Percentiles rank a stretch among this genome's conserved stretches.
phyloP scores from a whole-genome alignment of 1,140 invertebrate species.

The Phenacoccus solenopsis region DNA sequence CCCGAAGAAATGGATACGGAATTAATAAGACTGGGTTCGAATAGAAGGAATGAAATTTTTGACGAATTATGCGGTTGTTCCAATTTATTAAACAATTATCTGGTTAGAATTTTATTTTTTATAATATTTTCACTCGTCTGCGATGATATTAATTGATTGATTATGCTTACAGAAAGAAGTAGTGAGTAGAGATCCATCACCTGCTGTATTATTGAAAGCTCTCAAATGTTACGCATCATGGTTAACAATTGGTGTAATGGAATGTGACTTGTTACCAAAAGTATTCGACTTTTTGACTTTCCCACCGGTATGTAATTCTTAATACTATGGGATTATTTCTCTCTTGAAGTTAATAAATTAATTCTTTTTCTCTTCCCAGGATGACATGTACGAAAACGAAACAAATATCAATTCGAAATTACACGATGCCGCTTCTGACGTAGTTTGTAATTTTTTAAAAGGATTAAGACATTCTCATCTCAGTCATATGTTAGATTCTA shows the following conservation, averaged over 20 bases:
- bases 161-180: not conserved
- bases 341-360: not conserved
- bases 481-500: conserved; percentile 51
- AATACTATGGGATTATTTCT: too few relatives aligned
- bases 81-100: not conserved
- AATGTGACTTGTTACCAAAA: not conserved
- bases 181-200: not conserved
- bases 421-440: conserved; percentile 84
- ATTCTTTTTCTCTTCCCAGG: not conserved
- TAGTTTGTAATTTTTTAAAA: conserved; percentile 72
- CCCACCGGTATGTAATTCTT: not conserved
- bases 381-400: not conserved
- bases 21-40: conserved; percentile 74
- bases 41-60: conserved; percentile 70
- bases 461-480: conserved; percentile 61
- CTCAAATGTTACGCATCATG: not conserved
- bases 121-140: not conserved
- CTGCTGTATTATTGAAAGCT: not conserved
- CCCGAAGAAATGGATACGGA: conserved; percentile 89
- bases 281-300: not conserved
- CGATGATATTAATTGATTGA: not conserved
- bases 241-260: not conserved
- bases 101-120: not conserved
- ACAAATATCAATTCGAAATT: conserved; percentile 36
- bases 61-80: conserved; percentile 44